Conservation (phyloP, 2,888 invertebrate species). For the Phasia obesa region DNA sequence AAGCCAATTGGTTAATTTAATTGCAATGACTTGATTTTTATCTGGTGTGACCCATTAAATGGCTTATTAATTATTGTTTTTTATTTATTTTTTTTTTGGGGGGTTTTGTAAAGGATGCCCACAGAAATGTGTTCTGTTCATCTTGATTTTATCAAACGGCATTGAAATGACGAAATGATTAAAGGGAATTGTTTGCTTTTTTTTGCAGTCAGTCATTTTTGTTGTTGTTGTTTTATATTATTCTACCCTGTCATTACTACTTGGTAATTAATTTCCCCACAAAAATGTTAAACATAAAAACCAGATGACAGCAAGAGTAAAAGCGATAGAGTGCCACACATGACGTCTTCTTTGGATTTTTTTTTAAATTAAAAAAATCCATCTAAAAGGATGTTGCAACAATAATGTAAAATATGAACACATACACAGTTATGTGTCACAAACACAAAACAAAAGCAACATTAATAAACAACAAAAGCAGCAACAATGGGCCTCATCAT, state of each 20-base stretch:
- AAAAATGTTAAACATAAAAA: slow-evolving; percentile 69
- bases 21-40: slow-evolving; percentile 61
- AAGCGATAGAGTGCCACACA: slow-evolving; percentile 66
- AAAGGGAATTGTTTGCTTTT: slow-evolving; percentile 44
- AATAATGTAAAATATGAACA: slow-evolving; percentile 39
- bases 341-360: slow-evolving; percentile 67
- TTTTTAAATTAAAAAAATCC: slow-evolving; percentile 44
- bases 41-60: slow-evolving; percentile 69
- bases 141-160: slow-evolving; percentile 54
- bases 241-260: slow-evolving; percentile 65
- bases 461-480: slow-evolving; percentile 70
- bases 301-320: slow-evolving; percentile 68
- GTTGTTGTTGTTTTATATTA: slow-evolving; percentile 28
- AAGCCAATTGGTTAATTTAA: slow-evolving; percentile 62
- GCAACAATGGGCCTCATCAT: slow-evolving; percentile 63
- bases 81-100: too few species aligned
- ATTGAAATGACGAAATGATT: slow-evolving; percentile 50
- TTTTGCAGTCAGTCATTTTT: slow-evolving; percentile 25
- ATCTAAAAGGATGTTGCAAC: slow-evolving; percentile 63
- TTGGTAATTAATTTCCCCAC: slow-evolving; percentile 71
- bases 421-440: slow-evolving; percentile 66
- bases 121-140: slow-evolving; percentile 17
- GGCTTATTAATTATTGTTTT: slow-evolving; percentile 60
- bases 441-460: slow-evolving; percentile 68
- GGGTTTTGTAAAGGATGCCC: too few species aligned